A percentile compares a stretch with the other conserved stretches of the same genome.
phyloP scores from a whole-genome alignment of 2,113 vertebrate species.

The Dasyornis broadbenti region DNA sequence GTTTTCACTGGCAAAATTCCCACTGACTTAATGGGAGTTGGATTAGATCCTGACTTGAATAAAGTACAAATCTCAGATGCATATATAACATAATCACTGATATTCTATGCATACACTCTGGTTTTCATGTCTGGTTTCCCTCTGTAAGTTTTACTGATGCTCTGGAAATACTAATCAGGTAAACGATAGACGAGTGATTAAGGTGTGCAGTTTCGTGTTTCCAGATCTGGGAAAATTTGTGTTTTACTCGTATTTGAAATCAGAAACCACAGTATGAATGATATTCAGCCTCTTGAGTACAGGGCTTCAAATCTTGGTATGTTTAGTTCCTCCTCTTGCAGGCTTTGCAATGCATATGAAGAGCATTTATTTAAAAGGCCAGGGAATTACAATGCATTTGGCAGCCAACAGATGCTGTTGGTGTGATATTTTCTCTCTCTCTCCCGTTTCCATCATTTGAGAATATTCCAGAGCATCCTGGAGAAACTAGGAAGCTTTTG shows the following conservation, averaged over 20 bases:
- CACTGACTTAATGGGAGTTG: constrained; percentile 44
- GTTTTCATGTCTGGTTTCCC: not conserved
- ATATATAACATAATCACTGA: constrained; percentile 19
- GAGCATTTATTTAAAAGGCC: constrained; percentile 13
- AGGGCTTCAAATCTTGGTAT: not conserved
- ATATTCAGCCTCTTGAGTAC: not conserved
- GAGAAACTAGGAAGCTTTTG: not conserved
- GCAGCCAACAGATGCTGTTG: not conserved
- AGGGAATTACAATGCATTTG: not conserved
- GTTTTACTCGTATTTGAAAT: not conserved
- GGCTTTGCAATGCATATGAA: not conserved
- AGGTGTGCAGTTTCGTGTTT: not conserved
- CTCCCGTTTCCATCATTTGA: not conserved
- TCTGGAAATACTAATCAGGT: not conserved
- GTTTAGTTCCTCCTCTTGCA: not conserved
- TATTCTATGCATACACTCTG: not conserved
- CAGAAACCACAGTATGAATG: not conserved
- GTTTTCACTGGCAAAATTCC: constrained; percentile 57
- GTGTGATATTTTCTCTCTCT: not conserved
- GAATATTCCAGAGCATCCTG: not conserved
- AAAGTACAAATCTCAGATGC: constrained; percentile 34
- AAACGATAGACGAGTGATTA: not conserved
- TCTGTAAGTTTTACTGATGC: constrained; percentile 11
- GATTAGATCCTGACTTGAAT: constrained; percentile 47
- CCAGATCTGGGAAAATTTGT: not conserved